Evolutionary conservation across 1,140 invertebrate species (phyloP), one percentile per base, ranked within the genome.

Genomic region (Sycobia sp.): DNA sequence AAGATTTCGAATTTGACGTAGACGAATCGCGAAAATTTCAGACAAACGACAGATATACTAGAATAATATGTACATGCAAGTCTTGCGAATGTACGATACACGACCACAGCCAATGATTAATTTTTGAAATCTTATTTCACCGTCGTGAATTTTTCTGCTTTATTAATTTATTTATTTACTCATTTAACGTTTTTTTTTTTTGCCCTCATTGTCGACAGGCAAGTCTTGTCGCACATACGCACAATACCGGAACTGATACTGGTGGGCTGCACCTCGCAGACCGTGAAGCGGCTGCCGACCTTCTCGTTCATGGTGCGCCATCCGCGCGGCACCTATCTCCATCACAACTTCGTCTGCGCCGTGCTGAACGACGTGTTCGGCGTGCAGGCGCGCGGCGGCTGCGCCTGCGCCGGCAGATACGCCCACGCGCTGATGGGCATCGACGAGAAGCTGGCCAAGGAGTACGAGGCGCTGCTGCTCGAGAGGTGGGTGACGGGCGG

Each of bases 281-380:
- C 84, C 14, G 82, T 86, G 1, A 86, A 87, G 68, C 81, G 92
- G 34, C 79, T 95, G 9, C 90, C 93, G 2, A 88, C 95, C 29
- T 93, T 96, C 74, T 95, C 93, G 11, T 90, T 97, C 69, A 85
- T 96, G 77, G 88, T 97, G 34, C 86, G 89, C 56, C 91, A 96
- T 79, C 87, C 90, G 0, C 79, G 87, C 7, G 91, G 91, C 5
- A 88, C 88, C 2, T 95, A 91, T 73, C 85, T 96, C 0, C 95
- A 97, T 78, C 92, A 96, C 73, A 96, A 96, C 78, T 96, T 93
- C 77, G 88, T 96, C 0, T 90, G 90, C 69, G 89, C 91, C 2
- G 83, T 96, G 1, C 84, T 97, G 4, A 97, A 96, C 71, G 95
- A 97, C 73, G 86, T 97, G 10, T 96, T 95, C 75, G 95, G 95